Conservation (phyloP, 2,888 invertebrate species). For the Amblyjoppa proteus region DNA sequence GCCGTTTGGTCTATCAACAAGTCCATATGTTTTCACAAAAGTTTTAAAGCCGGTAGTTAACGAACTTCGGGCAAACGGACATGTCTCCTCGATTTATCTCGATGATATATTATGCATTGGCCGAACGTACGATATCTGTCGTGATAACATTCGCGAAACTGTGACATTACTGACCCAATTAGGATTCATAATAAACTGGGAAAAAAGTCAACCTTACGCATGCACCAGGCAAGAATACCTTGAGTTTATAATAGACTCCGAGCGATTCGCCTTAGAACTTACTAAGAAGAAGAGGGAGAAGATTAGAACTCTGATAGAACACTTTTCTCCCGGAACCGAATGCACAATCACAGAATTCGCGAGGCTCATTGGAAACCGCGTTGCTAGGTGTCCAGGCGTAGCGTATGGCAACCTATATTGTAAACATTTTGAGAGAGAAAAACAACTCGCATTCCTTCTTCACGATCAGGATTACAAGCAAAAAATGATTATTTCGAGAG, state of each 20-base stretch:
- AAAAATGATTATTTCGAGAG: not conserved
- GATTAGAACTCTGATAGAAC: conserved; percentile 5
- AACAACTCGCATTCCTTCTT: conserved; percentile 23
- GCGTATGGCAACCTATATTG: conserved; percentile 46
- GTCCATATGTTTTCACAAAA: conserved; percentile 64
- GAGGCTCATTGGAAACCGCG: not conserved
- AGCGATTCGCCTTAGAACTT: conserved; percentile 22
- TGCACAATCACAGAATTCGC: conserved; percentile 39
- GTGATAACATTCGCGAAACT: conserved; percentile 22
- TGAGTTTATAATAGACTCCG: conserved; percentile 45
- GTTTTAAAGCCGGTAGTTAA: conserved; percentile 59
- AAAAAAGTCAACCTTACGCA: conserved; percentile 32
- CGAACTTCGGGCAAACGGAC: conserved; percentile 13
- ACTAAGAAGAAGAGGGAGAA: conserved; percentile 35
- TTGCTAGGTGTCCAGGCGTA: conserved; percentile 27
- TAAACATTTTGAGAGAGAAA: conserved; percentile 39
- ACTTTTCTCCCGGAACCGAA: not conserved
- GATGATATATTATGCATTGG: conserved; percentile 34
- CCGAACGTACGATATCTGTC: conserved; percentile 4
- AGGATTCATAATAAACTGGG: conserved; percentile 36
- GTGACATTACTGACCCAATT: not conserved
- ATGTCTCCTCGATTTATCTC: conserved; percentile 14
- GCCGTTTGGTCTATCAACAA: conserved; percentile 61
- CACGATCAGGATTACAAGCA: conserved; percentile 27
- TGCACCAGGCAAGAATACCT: conserved; percentile 22